Percentiles rank a stretch among this genome's conserved stretches.
Conservation (phyloP, 2,797 vertebrate species). For the Intellagama lesueurii region DNA sequence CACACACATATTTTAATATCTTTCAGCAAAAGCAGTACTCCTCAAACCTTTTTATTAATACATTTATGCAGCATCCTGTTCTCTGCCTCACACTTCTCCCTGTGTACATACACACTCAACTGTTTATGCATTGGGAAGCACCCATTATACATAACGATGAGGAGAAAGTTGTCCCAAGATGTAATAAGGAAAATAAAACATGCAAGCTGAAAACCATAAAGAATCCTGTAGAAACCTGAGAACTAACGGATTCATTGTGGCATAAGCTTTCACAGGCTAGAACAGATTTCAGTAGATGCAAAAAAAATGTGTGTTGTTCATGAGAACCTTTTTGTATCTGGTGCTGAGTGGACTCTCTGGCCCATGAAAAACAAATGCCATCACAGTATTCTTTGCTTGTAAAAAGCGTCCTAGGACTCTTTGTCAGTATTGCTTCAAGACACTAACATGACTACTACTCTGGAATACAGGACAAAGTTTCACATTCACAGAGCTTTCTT, state of each 20-base stretch:
- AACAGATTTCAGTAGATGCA: neutral
- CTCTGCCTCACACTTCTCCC: neutral
- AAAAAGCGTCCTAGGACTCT: no score
- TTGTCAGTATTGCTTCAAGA: neutral
- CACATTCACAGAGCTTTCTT: neutral
- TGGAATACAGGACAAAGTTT: neutral
- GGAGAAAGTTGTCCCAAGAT: neutral
- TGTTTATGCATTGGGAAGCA: neutral
- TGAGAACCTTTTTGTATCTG: neutral
- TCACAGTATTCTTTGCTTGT: neutral
- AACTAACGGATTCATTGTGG: neutral
- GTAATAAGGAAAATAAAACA: slow-evolving; percentile 38
- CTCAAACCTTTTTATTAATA: slow-evolving; percentile 8
- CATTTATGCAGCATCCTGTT: neutral
- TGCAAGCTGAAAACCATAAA: slow-evolving; percentile 21
- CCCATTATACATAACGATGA: neutral
- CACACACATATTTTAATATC: neutral
- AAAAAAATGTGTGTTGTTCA: neutral
- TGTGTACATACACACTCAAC: no score
- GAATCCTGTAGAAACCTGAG: neutral
- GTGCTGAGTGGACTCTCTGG: neutral
- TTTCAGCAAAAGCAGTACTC: neutral
- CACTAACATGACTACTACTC: neutral
- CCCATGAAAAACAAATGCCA: neutral
- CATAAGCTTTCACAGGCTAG: neutral